A percentile compares a stretch with the other conserved stretches of the same genome.
Evolutionary conservation across 2,113 vertebrate genomes (phyloP).

Genomic region (Varanus salvator): DNA sequence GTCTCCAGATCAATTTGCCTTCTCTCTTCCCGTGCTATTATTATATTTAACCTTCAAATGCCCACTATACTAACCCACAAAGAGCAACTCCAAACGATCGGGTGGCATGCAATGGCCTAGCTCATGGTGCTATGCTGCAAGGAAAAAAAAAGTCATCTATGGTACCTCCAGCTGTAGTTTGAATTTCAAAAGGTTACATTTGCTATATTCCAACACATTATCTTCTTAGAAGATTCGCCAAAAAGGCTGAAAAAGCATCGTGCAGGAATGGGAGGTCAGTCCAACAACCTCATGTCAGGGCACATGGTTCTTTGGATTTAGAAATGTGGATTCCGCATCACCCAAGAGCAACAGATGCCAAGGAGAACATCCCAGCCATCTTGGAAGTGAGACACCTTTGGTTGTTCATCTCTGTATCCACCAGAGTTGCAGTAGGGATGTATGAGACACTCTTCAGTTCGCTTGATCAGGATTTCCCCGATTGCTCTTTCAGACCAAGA

Average conservation of each 20-base stretch:
- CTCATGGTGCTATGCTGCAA: constrained; percentile 8
- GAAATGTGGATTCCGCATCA: too few species aligned
- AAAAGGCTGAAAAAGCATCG: constrained; percentile 61
- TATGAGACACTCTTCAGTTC: too few species aligned
- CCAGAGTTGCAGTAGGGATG: too few species aligned
- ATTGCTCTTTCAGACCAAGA: too few species aligned
- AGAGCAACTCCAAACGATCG: constrained; percentile 16
- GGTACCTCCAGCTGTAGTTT: constrained; percentile 44
- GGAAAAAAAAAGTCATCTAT: constrained; percentile 13
- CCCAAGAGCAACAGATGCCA: too few species aligned
- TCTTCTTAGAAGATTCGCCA: constrained; percentile 24
- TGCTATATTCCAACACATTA: constrained; percentile 31
- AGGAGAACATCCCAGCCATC: too few species aligned
- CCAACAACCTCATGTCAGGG: not conserved
- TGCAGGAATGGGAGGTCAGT: constrained; percentile 37
- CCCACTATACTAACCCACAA: constrained; percentile 1
- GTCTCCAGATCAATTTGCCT: not conserved
- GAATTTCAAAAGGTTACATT: constrained; percentile 22
- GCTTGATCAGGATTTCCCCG: too few species aligned
- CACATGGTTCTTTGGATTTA: too few species aligned
- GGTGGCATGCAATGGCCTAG: constrained; percentile 20
- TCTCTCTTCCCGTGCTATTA: not conserved
- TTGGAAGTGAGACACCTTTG: too few species aligned
- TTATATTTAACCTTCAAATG: not conserved
- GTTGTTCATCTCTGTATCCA: too few species aligned